Percentiles rank a stretch among this genome's conserved stretches.
phyloP scores from a whole-genome alignment of 2,113 vertebrate genomes.

The Lepisosteus osseus region DNA sequence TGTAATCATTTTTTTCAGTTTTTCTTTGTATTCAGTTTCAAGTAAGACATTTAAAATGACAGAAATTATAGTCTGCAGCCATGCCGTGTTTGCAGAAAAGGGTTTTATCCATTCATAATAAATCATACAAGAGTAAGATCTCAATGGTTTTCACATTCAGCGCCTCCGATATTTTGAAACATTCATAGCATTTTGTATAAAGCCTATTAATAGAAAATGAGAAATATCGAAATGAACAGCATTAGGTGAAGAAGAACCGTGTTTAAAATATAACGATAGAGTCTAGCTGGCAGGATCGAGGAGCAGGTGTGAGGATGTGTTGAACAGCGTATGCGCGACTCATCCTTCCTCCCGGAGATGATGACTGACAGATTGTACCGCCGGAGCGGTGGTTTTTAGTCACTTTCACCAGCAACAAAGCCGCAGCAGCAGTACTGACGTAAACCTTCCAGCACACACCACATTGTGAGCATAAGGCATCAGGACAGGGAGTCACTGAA shows the following conservation, averaged over 20 bases:
- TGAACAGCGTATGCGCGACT: constrained; percentile 20
- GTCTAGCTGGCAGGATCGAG: constrained; percentile 30
- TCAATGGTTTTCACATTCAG: not conserved
- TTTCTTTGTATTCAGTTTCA: too few species aligned
- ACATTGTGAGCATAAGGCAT: constrained; percentile 17
- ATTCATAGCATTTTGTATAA: not conserved
- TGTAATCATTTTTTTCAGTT: too few species aligned
- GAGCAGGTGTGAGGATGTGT: constrained; percentile 37
- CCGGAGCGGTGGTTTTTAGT: constrained; percentile 48
- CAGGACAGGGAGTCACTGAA: not conserved
- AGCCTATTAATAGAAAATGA: not conserved
- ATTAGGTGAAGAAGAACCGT: not conserved
- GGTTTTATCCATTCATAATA: too few species aligned
- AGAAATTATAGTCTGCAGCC: too few species aligned
- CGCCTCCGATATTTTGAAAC: too few species aligned
- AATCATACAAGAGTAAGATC: not conserved
- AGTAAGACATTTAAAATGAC: too few species aligned
- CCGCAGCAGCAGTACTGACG: constrained; percentile 43
- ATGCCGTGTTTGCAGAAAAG: too few species aligned
- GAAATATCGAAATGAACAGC: not conserved
- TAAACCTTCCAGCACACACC: constrained; percentile 38
- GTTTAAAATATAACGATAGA: constrained; percentile 10
- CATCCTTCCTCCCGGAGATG: constrained; percentile 37
- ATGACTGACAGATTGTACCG: constrained; percentile 37
- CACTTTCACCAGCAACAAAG: constrained; percentile 61